Evolutionary conservation across 2,113 vertebrate genomes (phyloP).

Genomic region (Microcebus griseorufus): DNA sequence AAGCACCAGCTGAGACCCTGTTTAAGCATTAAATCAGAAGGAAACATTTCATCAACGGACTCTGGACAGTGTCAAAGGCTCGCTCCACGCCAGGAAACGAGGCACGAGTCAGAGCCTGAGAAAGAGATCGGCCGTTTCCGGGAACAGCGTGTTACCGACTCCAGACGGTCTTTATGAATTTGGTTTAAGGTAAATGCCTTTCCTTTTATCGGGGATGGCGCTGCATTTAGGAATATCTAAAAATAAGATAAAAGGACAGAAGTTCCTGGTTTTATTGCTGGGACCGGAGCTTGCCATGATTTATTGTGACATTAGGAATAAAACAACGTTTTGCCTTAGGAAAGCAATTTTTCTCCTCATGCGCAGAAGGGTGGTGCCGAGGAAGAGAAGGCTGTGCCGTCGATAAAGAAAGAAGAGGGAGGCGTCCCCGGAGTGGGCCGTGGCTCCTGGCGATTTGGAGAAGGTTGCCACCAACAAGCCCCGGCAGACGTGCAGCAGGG

Average conservation of each 20-base stretch:
- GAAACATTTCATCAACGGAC: neutral
- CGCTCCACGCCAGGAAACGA: constrained; percentile 32
- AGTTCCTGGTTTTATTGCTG: neutral
- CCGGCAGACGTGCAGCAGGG: too few species aligned
- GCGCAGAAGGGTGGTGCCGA: neutral
- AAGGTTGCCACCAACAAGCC: rapidly evolving
- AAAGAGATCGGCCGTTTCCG: neutral
- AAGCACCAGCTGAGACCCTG: neutral
- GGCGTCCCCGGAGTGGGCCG: neutral
- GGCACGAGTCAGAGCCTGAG: neutral
- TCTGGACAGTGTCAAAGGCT: neutral
- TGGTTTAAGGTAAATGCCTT: neutral
- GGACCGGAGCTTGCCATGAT: neutral
- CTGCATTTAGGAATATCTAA: neutral
- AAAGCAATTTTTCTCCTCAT: neutral
- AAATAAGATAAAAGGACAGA: neutral
- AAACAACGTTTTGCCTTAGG: neutral
- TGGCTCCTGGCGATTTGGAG: neutral
- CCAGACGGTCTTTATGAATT: neutral
- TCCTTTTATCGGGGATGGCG: neutral
- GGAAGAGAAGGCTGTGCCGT: neutral
- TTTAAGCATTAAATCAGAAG: neutral
- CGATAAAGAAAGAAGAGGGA: neutral
- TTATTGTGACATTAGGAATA: neutral
- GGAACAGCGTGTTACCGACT: neutral